A percentile compares a stretch with the other conserved stretches of the same genome.
Conservation (phyloP, 2,113 vertebrate genomes). For the Chelonoidis abingdonii region DNA sequence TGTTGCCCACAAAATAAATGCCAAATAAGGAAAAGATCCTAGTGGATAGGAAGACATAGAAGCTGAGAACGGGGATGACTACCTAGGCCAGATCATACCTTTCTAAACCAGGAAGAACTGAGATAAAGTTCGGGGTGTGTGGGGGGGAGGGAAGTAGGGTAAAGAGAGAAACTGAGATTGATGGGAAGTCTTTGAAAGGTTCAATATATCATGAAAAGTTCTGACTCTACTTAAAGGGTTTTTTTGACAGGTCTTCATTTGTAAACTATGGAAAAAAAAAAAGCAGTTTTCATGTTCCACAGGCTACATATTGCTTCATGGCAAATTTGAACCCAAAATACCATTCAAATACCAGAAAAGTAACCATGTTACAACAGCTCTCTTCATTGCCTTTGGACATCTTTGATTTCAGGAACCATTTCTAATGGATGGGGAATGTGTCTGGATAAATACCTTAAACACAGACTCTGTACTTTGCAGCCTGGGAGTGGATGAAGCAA, state of each 20-base stretch:
- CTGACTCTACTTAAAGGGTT: constrained; percentile 50
- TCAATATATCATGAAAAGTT: constrained; percentile 65
- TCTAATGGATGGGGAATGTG: not conserved
- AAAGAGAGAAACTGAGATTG: not conserved
- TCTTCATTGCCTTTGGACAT: constrained; percentile 18
- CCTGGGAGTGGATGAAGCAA: constrained; percentile 5
- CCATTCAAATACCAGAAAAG: constrained; percentile 34
- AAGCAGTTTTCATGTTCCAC: constrained; percentile 66
- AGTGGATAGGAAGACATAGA: rapidly evolving
- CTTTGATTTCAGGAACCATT: constrained; percentile 50
- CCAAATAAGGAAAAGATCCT: not conserved
- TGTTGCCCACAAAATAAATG: not conserved
- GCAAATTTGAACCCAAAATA: constrained; percentile 16
- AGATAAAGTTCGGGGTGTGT: no score
- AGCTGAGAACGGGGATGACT: not conserved
- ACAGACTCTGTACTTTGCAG: not conserved
- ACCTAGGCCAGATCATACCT: not conserved
- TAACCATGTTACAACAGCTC: constrained; percentile 25
- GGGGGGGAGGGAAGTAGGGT: not conserved
- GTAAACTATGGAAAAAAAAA: constrained; percentile 51
- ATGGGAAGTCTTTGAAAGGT: constrained; percentile 32
- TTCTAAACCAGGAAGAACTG: rapidly evolving
- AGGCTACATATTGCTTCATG: constrained; percentile 40
- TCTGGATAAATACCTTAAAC: not conserved
- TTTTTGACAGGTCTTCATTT: constrained; percentile 72